Conservation (phyloP, 2,113 vertebrate species). For the Ifrita kowaldi region DNA sequence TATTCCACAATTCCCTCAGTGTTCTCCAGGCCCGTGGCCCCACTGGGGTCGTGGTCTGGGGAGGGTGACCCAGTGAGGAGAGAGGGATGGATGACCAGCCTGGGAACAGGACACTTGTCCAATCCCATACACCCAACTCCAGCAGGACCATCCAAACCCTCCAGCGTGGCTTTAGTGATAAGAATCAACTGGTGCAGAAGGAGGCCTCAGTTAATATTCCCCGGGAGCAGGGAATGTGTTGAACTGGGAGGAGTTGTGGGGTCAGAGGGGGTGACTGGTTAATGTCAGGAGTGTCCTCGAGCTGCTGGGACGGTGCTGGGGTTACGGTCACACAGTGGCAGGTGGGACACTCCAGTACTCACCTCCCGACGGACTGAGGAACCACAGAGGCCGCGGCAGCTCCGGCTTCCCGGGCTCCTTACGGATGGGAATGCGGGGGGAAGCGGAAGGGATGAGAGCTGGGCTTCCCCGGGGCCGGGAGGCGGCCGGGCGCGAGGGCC, state of each 20-base stretch:
- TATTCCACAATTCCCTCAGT: background rate
- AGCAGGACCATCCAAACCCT: background rate
- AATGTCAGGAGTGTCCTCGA: background rate
- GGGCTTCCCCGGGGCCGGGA: background rate
- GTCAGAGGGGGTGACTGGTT: conserved; percentile 21
- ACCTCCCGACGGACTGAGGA: background rate
- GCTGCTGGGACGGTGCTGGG: background rate
- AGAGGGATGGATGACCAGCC: background rate
- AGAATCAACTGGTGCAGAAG: background rate
- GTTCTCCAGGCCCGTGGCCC: background rate
- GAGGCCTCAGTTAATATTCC: background rate
- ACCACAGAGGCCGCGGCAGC: background rate
- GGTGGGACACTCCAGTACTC: conserved; percentile 12
- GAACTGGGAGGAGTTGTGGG: background rate
- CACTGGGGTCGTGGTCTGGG: fast-evolving
- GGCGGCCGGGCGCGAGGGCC: fast-evolving
- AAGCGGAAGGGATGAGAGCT: background rate
- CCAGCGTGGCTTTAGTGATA: fast-evolving
- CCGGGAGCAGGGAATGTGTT: background rate
- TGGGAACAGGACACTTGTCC: background rate
- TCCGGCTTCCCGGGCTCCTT: background rate
- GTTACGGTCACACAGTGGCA: conserved; percentile 21
- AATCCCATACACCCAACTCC: background rate
- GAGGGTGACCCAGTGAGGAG: background rate
- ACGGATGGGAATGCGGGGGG: fast-evolving